Conservation (phyloP, 2,113 vertebrate species). For the Dasyurus viverrinus region DNA sequence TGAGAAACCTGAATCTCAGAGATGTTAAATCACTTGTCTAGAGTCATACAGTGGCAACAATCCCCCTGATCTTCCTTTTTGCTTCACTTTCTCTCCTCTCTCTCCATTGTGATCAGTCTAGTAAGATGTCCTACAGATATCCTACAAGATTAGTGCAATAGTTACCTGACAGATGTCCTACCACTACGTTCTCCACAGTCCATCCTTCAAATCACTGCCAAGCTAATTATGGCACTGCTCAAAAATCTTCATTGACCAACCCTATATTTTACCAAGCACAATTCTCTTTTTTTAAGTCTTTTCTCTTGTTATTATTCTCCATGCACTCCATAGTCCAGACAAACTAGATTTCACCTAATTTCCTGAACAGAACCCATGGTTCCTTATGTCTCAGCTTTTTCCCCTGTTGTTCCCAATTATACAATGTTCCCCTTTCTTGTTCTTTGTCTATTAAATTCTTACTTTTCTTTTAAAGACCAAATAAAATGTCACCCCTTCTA, state of each 20-base stretch:
- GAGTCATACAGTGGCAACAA: not conserved
- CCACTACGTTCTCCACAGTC: not conserved
- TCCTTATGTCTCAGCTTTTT: not conserved
- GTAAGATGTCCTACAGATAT: not conserved
- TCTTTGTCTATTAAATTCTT: not conserved
- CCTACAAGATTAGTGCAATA: not conserved
- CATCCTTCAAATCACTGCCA: not conserved
- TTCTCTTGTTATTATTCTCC: not conserved
- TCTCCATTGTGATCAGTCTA: not conserved
- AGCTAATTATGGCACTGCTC: not conserved
- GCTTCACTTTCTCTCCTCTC: not conserved
- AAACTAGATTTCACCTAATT: not conserved
- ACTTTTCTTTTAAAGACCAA: not conserved
- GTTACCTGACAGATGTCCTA: not conserved
- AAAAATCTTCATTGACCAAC: not conserved
- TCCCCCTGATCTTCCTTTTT: not conserved
- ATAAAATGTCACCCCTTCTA: not conserved
- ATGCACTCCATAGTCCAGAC: not conserved
- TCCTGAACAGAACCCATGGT: not conserved
- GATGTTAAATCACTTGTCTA: not conserved
- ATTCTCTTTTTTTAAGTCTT: not conserved
- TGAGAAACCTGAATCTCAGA: slow-evolving; percentile 9
- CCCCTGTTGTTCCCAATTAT: not conserved
- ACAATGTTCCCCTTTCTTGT: not conserved
- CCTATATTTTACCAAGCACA: not conserved